Conservation (phyloP, 2,113 vertebrate species). For the Vimba vimba region DNA sequence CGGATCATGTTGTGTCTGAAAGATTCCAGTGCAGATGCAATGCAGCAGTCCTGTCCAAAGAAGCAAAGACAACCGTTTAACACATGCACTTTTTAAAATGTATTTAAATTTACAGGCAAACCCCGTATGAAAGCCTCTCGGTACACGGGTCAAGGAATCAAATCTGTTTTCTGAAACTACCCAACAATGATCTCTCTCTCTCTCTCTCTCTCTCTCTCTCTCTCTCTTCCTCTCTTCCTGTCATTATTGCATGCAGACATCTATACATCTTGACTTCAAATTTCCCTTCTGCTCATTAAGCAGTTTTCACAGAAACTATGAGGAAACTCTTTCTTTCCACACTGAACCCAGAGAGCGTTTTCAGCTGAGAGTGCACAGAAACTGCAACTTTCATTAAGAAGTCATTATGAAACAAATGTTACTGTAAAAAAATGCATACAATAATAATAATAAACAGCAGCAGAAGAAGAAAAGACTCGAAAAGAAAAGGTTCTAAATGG, state of each 20-base stretch:
- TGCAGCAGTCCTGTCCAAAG: constrained; percentile 66
- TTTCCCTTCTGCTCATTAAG: constrained; percentile 37
- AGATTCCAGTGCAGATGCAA: constrained; percentile 63
- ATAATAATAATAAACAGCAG: neutral
- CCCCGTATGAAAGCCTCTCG: too few relatives aligned
- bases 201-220: too few relatives aligned
- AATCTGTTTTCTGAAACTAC: too few relatives aligned
- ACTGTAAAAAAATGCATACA: neutral
- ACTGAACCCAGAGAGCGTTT: constrained; percentile 78
- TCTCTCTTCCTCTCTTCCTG: neutral
- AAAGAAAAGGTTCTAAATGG: too few relatives aligned
- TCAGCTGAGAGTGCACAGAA: constrained; percentile 29
- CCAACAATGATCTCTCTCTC: too few relatives aligned
- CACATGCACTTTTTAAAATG: neutral
- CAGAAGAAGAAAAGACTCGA: neutral
- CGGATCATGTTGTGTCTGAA: constrained; percentile 15
- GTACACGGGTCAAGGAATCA: too few relatives aligned
- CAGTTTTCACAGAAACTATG: constrained; percentile 73
- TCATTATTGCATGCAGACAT: constrained; percentile 1
- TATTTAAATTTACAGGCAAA: too few relatives aligned
- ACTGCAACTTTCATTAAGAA: constrained; percentile 17
- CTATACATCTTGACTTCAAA: constrained; percentile 32
- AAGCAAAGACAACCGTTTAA: constrained; percentile 16
- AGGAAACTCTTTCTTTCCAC: constrained; percentile 79
- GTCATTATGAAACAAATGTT: neutral